Evolutionary conservation across 2,797 vertebrate species (phyloP).

Genomic region (Poeciliopsis presidionis): DNA sequence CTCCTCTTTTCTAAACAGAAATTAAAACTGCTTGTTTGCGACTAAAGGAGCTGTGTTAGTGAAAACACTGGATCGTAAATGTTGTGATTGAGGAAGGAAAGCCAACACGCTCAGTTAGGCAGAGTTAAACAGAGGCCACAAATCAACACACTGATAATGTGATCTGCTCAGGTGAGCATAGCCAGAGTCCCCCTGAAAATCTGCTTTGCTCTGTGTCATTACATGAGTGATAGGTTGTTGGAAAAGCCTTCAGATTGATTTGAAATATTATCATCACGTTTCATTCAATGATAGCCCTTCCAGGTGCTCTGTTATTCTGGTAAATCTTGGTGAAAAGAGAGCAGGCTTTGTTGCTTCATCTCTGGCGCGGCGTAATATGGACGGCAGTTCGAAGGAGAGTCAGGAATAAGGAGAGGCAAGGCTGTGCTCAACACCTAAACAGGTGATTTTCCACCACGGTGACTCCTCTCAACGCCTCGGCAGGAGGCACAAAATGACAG

Average conservation of each 20-base stretch:
- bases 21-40: constrained; percentile 15
- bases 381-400: constrained; percentile 60
- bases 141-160: constrained; percentile 61
- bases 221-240: constrained; percentile 61
- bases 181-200: constrained; percentile 50
- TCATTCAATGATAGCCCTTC: constrained; percentile 69
- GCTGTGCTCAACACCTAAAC: constrained; percentile 82
- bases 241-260: constrained; percentile 61
- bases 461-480: constrained; percentile 78
- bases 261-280: constrained; percentile 69
- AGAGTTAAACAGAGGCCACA: constrained; percentile 58
- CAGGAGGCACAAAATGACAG: constrained; percentile 80
- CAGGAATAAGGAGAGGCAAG: constrained; percentile 67
- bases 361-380: constrained; percentile 62
- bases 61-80: constrained; percentile 22
- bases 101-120: constrained; percentile 50
- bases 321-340: constrained; percentile 67
- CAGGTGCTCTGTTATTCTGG: constrained; percentile 68
- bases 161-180: constrained; percentile 59
- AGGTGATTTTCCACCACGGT: constrained; percentile 84
- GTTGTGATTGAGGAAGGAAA: constrained; percentile 49
- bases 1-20: constrained; percentile 15
- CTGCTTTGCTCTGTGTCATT: constrained; percentile 53
- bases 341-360: constrained; percentile 48
- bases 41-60: constrained; percentile 16